Conservation (phyloP, 2,113 vertebrate genomes). For the Lophura nycthemera region DNA sequence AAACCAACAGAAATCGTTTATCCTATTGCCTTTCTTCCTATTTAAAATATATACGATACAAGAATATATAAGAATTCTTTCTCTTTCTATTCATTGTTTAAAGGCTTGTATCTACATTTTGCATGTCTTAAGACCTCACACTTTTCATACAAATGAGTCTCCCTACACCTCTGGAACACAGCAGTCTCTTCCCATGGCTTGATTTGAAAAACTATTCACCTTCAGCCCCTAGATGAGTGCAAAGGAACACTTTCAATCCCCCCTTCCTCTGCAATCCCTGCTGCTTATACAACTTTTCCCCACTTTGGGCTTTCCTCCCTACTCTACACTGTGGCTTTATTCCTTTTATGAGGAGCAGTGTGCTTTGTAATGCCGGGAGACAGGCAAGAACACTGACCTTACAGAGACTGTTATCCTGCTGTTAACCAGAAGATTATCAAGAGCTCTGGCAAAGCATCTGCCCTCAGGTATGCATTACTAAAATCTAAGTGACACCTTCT, state of each 20-base stretch:
- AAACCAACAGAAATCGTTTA: background rate
- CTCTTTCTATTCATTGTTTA: background rate
- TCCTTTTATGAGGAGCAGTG: rapidly evolving
- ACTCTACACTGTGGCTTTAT: rapidly evolving
- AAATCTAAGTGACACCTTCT: background rate
- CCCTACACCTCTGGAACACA: background rate
- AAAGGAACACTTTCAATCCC: background rate
- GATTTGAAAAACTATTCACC: background rate
- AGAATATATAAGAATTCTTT: background rate
- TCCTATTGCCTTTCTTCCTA: rapidly evolving
- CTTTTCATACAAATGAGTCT: background rate
- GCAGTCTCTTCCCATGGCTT: background rate
- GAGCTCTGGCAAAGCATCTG: background rate
- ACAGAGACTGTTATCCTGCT: background rate
- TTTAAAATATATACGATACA: rapidly evolving
- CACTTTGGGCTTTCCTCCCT: background rate
- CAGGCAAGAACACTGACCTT: background rate
- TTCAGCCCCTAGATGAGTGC: background rate
- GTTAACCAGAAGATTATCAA: background rate
- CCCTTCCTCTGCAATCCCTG: background rate
- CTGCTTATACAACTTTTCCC: rapidly evolving
- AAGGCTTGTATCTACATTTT: background rate
- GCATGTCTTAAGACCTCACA: background rate
- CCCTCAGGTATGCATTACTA: background rate
- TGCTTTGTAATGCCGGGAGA: background rate